Evolutionary conservation across 2,113 vertebrate species (phyloP).

Genomic region (pig (Sus scrofa)): DNA sequence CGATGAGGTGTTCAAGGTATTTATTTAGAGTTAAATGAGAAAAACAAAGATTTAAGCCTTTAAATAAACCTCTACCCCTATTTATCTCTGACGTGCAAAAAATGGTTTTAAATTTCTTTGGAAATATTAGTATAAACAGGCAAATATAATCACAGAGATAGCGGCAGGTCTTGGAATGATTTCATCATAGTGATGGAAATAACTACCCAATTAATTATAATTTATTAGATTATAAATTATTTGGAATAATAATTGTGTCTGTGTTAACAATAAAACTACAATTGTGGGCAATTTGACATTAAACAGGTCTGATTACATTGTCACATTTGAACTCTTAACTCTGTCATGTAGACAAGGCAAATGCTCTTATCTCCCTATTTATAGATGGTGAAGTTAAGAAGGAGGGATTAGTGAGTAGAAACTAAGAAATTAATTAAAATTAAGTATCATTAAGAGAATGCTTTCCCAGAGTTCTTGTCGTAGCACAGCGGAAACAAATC

Average conservation of each 20-base stretch:
- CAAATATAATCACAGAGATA: not conserved
- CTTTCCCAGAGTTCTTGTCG: too few species aligned
- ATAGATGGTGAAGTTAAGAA: not conserved
- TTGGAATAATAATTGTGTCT: not conserved
- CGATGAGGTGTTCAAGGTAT: not conserved
- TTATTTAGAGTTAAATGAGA: slow-evolving; percentile 28
- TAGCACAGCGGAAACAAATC: too few species aligned
- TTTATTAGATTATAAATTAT: not conserved
- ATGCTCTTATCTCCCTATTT: not conserved
- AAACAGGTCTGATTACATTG: not conserved
- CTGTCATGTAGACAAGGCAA: not conserved
- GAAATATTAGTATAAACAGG: not conserved
- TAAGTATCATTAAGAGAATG: not conserved
- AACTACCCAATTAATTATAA: not conserved
- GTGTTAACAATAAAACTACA: not conserved
- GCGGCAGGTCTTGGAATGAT: not conserved
- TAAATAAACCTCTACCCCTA: not conserved
- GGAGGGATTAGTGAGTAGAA: not conserved
- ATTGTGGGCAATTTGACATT: not conserved
- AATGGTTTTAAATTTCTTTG: not conserved
- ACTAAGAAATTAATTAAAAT: slow-evolving; percentile 16
- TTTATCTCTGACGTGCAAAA: not conserved
- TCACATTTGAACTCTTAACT: not conserved
- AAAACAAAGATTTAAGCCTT: not conserved
- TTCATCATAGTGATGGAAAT: not conserved